Evolutionary conservation across 2,797 vertebrate species (phyloP), one percentile per base, ranked within the genome.

Genomic region (Cyprinodon diabolis): DNA sequence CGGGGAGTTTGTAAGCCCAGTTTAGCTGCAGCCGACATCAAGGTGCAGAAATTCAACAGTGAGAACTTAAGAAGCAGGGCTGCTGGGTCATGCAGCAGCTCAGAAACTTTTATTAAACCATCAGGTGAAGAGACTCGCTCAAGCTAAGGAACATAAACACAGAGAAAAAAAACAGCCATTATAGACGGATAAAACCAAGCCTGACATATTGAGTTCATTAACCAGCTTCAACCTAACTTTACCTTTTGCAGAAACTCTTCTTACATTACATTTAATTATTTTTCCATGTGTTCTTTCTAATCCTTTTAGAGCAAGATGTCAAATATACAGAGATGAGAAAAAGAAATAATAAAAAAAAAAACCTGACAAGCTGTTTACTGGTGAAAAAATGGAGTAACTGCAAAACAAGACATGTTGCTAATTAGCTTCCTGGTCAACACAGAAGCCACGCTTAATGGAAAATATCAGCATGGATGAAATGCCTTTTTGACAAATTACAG

Each of bases 391-490:
- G 30, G 30, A 66, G 71, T 30, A 74, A 79, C 74, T 69, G 52
- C 37, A 69, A 78, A 86, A 85, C 55, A 84, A 83, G 81, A 80
- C 78, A 74, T 68, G 4, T 30, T 5, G 78, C 76, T 89, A 89
- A 91, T 92, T 90, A 87, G 77, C 82, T 78, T 80, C 68, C 58
- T 78, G 78, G 77, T 87, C 75, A 77, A 79, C 65, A 25, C 73
- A 65, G 68, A 78, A 72, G 62, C 66, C 57, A 8, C 2, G 68
- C 80, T 85, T 78, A 85, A 86, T 74, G 65, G 76, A 74, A 58
- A 81, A 76, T 72, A 88, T 80, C 73, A 78, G 76, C 75, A 65
- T 6, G 71, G 83, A 83, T 1, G 66, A 65, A 69, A 71, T 25
- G 62, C 73, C 54, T 82, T 74, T 71, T 60, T 62, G 78, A 79